These are phyloP conservation scores for Muscicapa striata DNA, from an alignment of 2,797 vertebrate species.

Conservation along the genomic window DNA sequence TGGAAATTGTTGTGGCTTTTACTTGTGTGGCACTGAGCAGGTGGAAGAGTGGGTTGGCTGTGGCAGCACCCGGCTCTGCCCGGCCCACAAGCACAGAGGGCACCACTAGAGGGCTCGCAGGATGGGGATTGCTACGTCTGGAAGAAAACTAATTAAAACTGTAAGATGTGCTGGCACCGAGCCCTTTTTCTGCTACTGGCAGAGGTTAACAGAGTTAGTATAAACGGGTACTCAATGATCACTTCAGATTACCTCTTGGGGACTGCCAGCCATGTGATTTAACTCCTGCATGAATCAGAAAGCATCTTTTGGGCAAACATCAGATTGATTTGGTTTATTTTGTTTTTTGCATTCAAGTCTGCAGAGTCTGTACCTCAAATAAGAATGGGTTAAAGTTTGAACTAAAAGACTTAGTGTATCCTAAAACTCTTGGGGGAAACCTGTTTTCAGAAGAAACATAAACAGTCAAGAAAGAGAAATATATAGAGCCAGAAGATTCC, in stretches of 20 bases:
- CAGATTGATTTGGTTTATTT: background rate
- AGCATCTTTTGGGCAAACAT: background rate
- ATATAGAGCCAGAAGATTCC: background rate
- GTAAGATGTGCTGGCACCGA: background rate
- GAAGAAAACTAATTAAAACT: background rate
- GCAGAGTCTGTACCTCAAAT: background rate
- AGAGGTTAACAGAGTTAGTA: background rate
- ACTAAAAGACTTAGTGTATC: background rate
- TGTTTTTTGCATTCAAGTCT: background rate
- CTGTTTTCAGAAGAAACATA: background rate
- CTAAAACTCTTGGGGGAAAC: background rate
- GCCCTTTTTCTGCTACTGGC: background rate
- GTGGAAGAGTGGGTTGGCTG: background rate
- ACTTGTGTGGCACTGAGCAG: accelerated
- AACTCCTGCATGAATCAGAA: background rate
- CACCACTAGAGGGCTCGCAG: background rate
- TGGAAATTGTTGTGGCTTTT: background rate
- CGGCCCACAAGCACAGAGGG: accelerated
- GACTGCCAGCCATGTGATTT: background rate
- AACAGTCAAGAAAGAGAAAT: background rate
- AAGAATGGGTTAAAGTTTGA: background rate
- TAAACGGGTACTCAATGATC: background rate
- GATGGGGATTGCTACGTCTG: background rate
- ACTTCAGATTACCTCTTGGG: background rate
- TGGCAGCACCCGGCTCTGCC: accelerated